Percentiles rank a stretch among this genome's conserved stretches.
These are phyloP conservation scores for Oryctes rhinoceros DNA, from an alignment of 1,140 invertebrate species.

Conservation along the genomic window DNA sequence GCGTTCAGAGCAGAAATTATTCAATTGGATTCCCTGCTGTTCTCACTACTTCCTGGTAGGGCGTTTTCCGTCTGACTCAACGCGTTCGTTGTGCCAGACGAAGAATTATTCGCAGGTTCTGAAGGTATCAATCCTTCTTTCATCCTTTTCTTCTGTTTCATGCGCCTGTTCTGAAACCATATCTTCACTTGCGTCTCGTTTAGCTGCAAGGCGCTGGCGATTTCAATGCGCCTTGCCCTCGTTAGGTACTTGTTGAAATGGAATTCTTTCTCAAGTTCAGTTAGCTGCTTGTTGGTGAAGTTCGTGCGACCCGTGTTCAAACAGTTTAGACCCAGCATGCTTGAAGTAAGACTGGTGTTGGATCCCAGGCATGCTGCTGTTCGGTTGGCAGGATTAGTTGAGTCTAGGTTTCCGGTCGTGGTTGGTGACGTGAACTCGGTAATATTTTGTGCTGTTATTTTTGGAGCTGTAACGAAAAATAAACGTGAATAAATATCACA, in stretches of 20 bases:
- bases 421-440: constrained; percentile 48
- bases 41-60: constrained; percentile 66
- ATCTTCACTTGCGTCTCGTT: constrained; percentile 97
- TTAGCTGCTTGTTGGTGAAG: constrained; percentile 99
- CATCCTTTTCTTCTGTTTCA: constrained; percentile 94
- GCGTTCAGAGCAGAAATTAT: neutral
- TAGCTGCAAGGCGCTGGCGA: constrained; percentile 92
- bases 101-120: constrained; percentile 61
- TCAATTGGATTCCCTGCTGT: constrained; percentile 70
- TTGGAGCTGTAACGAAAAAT: constrained; percentile 70
- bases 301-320: constrained; percentile 92
- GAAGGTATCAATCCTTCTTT: constrained; percentile 85
- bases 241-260: constrained; percentile 99
- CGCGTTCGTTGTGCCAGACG: constrained; percentile 50
- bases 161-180: constrained; percentile 92
- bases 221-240: constrained; percentile 94
- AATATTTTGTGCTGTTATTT: constrained; percentile 66
- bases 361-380: constrained; percentile 55
- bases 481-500: neutral
- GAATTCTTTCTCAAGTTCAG: constrained; percentile 98
- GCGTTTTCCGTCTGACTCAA: constrained; percentile 56
- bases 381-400: constrained; percentile 51
- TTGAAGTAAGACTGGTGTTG: constrained; percentile 54
- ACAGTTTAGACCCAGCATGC: constrained; percentile 61
- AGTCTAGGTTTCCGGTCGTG: constrained; percentile 51